Base-by-base conservation (phyloP, 1,140 invertebrate species). In the Rhysida immarginata region DNA sequence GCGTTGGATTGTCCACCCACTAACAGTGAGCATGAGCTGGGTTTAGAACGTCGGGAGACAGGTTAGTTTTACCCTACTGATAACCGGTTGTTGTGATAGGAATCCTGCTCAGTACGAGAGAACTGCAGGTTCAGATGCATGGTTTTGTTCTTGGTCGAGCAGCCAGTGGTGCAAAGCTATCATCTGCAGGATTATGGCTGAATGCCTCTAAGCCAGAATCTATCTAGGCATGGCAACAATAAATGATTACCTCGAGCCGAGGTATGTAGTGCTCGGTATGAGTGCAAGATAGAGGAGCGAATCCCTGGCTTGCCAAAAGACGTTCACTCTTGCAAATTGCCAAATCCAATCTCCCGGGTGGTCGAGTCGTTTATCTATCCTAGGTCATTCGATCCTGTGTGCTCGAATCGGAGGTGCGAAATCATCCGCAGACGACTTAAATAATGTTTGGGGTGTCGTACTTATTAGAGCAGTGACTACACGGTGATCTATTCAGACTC, bases 81-180 rank as follows among this genome's bases (percentile, higher is more conserved):
- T n/a, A n/a, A 41, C 35, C 81, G 81, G 82, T 80, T 77, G 80
- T 75, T 72, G 79, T 79, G 82, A 83, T 81, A 83, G n/a, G n/a
- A n/a, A n/a, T n/a, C n/a, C n/a, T n/a, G n/a, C n/a, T n/a, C n/a
- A n/a, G n/a, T n/a, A n/a, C 79, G 77, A 77, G 80, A 84, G 81
- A 83, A 84, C 79, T 80, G 81, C 80, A 84, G 80, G 83, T 83
- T n/a, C n/a, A n/a, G n/a, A n/a, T n/a, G n/a, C n/a, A n/a, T n/a
- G n/a, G n/a, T n/a, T n/a, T n/a, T n/a, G n/a, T n/a, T n/a, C n/a
- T n/a, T n/a, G n/a, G n/a, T n/a, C n/a, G n/a, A n/a, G n/a, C n/a
- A n/a, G n/a, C n/a, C n/a, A n/a, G n/a, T n/a, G n/a, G n/a, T n/a
- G n/a, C n/a, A n/a, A n/a, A n/a, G n/a, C n/a, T n/a, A n/a, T n/a